Conservation (phyloP, 1,140 invertebrate species). For the Samia ricini region DNA sequence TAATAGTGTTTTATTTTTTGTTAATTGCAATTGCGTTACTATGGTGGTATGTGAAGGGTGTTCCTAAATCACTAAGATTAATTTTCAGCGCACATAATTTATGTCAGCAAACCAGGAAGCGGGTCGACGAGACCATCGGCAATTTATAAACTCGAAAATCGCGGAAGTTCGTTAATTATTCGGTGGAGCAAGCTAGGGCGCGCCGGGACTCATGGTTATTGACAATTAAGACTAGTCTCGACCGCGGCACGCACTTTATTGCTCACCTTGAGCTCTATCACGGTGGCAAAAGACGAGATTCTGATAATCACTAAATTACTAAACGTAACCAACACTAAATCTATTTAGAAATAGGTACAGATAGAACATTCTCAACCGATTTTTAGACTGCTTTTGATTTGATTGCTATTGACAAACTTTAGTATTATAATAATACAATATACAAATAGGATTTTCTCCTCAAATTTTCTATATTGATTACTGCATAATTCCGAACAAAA, state of each 20-base stretch:
- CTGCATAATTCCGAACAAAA: too few relatives aligned
- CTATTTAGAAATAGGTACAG: too few relatives aligned
- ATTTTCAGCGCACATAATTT: conserved; percentile 72
- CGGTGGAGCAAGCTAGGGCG: conserved; percentile 47
- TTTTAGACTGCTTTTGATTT: too few relatives aligned
- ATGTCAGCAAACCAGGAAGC: conserved; percentile 64
- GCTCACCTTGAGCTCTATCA: conserved; percentile 36
- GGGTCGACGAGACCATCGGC: conserved; percentile 69
- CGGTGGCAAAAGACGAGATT: conserved; percentile 25
- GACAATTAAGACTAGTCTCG: conserved; percentile 71
- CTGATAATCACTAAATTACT: conserved; percentile 31
- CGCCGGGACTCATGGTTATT: conserved; percentile 68
- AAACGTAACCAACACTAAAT: not conserved
- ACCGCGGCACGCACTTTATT: conserved; percentile 57
- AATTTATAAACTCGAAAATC: conserved; percentile 77
- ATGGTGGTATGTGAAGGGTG: conserved; percentile 40
- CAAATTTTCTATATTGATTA: too few relatives aligned
- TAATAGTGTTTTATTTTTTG: too few relatives aligned
- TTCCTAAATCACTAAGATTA: conserved; percentile 68
- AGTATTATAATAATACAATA: too few relatives aligned
- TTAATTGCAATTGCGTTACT: conserved; percentile 17
- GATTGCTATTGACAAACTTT: too few relatives aligned
- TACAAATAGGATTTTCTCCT: too few relatives aligned
- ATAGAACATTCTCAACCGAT: too few relatives aligned
- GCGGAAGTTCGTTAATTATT: conserved; percentile 76